Conservation (phyloP, 2,888 invertebrate genomes). For the Idaea aversata region DNA sequence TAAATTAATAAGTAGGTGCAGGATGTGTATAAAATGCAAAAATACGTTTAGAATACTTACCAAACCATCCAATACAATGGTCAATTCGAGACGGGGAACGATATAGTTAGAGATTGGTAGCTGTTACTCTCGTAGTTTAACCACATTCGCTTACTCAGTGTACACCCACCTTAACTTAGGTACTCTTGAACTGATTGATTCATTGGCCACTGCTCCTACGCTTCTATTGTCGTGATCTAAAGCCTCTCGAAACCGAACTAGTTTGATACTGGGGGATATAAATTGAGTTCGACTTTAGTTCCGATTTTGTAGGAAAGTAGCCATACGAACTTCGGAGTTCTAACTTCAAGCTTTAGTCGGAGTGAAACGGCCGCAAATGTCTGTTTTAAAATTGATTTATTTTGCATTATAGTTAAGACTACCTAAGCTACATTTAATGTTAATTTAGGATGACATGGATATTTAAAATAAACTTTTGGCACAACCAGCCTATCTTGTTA, state of each 20-base stretch:
- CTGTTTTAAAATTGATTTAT: background rate
- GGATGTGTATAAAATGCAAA: background rate
- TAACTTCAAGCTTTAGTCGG: background rate
- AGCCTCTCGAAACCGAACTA: slow-evolving; percentile 29
- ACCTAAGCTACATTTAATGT: background rate
- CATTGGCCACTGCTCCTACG: slow-evolving; percentile 38
- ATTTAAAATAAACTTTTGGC: slow-evolving; percentile 43
- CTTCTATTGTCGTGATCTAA: slow-evolving; percentile 42
- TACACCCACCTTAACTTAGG: background rate
- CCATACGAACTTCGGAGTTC: background rate
- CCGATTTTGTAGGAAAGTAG: slow-evolving; percentile 15
- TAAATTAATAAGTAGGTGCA: too few species aligned
- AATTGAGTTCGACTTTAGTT: slow-evolving; percentile 30
- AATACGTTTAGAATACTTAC: background rate
- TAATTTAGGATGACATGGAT: background rate
- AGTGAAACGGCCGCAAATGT: slow-evolving; percentile 5
- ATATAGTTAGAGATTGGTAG: background rate
- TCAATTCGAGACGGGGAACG: background rate
- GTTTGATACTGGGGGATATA: slow-evolving; percentile 31
- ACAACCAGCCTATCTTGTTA: slow-evolving; percentile 35
- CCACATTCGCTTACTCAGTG: slow-evolving; percentile 1
- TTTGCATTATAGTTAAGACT: background rate
- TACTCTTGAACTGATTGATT: slow-evolving; percentile 43
- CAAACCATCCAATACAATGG: background rate
- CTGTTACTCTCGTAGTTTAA: background rate